These are phyloP conservation scores for Trimorus sp. DNA, from an alignment of 2,888 invertebrate species.

Conservation along the genomic window DNA sequence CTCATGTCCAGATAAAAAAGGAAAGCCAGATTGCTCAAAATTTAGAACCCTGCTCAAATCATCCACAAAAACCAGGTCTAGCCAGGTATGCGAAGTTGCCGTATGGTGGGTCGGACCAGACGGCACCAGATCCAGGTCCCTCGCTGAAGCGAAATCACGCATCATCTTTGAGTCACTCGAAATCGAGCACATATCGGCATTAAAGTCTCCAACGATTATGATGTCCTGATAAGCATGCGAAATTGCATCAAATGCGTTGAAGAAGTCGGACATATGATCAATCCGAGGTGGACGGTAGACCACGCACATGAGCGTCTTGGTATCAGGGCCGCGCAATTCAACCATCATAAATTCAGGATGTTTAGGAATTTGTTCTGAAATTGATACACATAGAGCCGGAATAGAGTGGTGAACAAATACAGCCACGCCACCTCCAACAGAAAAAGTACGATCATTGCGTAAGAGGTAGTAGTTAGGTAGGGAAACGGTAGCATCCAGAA, in stretches of 20 bases:
- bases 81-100: neutral
- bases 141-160: too few relatives aligned
- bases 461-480: constrained; percentile 7
- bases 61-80: constrained; percentile 5
- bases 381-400: too few relatives aligned
- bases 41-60: neutral
- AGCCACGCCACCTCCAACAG: constrained; percentile 6
- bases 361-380: too few relatives aligned
- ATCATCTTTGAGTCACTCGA: too few relatives aligned
- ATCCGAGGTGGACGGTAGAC: too few relatives aligned
- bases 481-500: neutral
- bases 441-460: neutral
- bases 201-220: too few relatives aligned
- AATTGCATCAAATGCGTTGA: neutral
- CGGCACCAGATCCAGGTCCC: neutral
- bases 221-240: too few relatives aligned
- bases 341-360: too few relatives aligned
- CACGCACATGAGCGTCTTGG: too few relatives aligned
- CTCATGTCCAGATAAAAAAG: constrained; percentile 15
- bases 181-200: too few relatives aligned
- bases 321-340: too few relatives aligned
- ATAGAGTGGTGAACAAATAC: neutral
- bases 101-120: constrained; percentile 18
- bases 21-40: neutral
- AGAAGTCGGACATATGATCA: too few relatives aligned